Evolutionary conservation across 2,888 invertebrate genomes (phyloP), one percentile per base, ranked within the genome.

Genomic region (Temnothorax ravouxi): DNA sequence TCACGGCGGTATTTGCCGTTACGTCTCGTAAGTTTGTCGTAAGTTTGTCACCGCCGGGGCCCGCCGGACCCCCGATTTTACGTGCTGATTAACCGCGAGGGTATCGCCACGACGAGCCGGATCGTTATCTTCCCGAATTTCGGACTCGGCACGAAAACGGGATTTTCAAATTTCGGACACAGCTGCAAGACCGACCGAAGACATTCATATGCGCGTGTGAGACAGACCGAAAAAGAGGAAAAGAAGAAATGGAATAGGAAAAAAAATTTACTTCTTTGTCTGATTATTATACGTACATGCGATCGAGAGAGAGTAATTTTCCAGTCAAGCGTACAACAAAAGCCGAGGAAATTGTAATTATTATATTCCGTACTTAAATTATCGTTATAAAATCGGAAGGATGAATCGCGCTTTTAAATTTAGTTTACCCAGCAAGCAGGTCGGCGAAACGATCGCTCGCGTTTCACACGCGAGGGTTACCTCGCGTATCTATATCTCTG

Each of bases 1-100:
- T 59, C 74, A 59, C 74, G 25, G 38, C 25, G 74, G 74, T 80
- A 80, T 80, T 80, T 29, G 79, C 79, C 59, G 79, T 80, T 80
- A 74, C 25, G 79, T 80, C 74, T 72, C 79, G 79, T 80, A 80
- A 80, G 79, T 79, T 79, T 47, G 74, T 71, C 79, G 79, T 71
- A 79, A 79, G 79, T 80, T 79, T 80, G 75, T 80, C 79, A 72
- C 59, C 25, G 74, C 29, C 18, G 47, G 18, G 13, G 8, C 52
- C 38, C 64, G 64, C 15, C 25, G 71, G 74, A 15, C 47, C 38
- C 34, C 61, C 13, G 79, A 80, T 72, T 80, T 80, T 72, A 80
- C 79, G 47, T n/a, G 74, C 74, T 59, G 79, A 80, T 80, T 80
- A 80, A 80, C 38, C 79, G 74, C 25, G 74, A 71, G 34, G 50